Evolutionary conservation across 2,113 vertebrate genomes (phyloP).

Genomic region (Microcebus tavaratra): DNA sequence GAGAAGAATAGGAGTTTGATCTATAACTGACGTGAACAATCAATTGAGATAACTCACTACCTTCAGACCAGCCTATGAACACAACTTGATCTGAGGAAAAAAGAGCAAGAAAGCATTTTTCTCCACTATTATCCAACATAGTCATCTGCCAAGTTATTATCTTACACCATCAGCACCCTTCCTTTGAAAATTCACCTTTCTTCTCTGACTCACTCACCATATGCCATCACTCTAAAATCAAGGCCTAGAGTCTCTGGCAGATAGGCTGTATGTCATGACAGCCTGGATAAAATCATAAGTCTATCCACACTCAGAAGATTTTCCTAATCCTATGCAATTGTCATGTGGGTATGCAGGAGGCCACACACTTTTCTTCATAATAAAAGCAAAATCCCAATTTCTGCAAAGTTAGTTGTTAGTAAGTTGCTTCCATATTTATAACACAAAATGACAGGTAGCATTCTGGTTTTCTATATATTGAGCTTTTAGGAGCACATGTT

Average conservation of each 20-base stretch:
- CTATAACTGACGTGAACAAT: no score
- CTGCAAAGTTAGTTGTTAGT: constrained; percentile 6
- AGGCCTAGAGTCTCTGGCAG: constrained; percentile 45
- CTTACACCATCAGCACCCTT: background rate
- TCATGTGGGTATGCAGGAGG: background rate
- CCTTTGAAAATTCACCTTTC: constrained; percentile 40
- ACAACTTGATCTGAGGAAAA: constrained; percentile 32
- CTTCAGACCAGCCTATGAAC: background rate
- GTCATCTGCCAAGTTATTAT: constrained; percentile 37
- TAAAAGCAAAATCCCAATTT: constrained; percentile 53
- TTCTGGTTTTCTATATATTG: background rate
- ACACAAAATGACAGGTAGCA: background rate
- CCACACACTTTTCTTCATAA: constrained; percentile 33
- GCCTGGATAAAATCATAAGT: background rate
- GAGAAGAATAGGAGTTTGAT: no score
- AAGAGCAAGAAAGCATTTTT: constrained; percentile 39
- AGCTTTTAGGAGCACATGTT: background rate
- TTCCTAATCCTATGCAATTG: background rate
- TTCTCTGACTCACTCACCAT: background rate
- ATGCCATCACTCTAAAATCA: background rate
- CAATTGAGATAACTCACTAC: no score
- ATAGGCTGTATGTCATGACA: background rate
- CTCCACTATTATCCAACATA: background rate
- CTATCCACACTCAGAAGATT: background rate
- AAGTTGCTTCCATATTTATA: background rate